phyloP scores from a whole-genome alignment of 2,797 vertebrate species.

The Cyclura pinguis region DNA sequence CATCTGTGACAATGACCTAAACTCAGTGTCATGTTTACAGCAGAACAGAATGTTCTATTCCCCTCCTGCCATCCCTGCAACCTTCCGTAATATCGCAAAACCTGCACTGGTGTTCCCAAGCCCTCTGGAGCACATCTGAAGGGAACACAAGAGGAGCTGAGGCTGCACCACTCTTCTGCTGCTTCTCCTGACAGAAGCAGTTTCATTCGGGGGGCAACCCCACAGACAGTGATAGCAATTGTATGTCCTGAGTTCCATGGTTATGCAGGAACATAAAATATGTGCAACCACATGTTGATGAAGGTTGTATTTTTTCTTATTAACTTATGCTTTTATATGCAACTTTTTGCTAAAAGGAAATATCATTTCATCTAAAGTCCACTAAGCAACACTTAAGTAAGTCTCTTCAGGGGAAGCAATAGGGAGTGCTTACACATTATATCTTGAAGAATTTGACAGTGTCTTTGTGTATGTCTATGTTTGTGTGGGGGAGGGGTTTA shows the following conservation, averaged over 20 bases:
- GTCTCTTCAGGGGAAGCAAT: neutral
- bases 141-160: neutral
- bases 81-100: neutral
- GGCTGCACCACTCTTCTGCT: neutral
- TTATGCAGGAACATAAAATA: slow-evolving; percentile 26
- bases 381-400: slow-evolving; percentile 34
- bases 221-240: slow-evolving; percentile 11
- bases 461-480: neutral
- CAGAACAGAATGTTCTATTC: neutral
- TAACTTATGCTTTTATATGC: slow-evolving; percentile 46
- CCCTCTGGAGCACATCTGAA: neutral
- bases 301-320: slow-evolving; percentile 50
- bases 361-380: slow-evolving; percentile 37
- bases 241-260: slow-evolving; percentile 17
- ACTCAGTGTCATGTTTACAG: neutral
- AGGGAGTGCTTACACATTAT: slow-evolving; percentile 43
- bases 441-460: slow-evolving; percentile 39
- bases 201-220: neutral
- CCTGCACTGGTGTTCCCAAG: neutral
- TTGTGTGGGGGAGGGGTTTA: slow-evolving; percentile 21
- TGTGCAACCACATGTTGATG: slow-evolving; percentile 22
- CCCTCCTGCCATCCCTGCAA: neutral
- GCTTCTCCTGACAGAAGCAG: neutral
- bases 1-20: neutral
- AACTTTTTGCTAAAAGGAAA: slow-evolving; percentile 45